These are phyloP conservation scores for Pachyseris speciosa DNA, from an alignment of 64 coral and sea anemone species.

Conservation along the genomic window DNA sequence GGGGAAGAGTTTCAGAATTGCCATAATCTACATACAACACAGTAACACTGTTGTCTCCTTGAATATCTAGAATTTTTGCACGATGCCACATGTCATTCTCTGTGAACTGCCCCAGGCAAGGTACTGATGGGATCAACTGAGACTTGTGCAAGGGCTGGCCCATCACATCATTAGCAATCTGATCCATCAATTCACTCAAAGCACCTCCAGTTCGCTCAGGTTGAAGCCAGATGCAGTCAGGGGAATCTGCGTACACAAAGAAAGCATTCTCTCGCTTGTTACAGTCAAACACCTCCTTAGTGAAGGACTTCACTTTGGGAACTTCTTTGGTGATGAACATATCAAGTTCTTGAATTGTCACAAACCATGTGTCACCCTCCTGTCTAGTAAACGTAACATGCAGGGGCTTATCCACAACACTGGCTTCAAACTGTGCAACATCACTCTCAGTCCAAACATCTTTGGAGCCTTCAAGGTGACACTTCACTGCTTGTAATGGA, in stretches of 20 bases:
- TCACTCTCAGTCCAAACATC: slow-evolving; percentile 49
- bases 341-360: slow-evolving; percentile 46
- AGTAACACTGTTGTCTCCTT: slow-evolving; percentile 6
- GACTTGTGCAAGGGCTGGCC: not conserved
- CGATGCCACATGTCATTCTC: slow-evolving; percentile 93
- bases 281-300: not conserved
- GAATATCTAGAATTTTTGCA: slow-evolving; percentile 59
- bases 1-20: slow-evolving; percentile 58
- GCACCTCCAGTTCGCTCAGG: slow-evolving; percentile 27
- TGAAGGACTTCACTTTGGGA: not conserved
- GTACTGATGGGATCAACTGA: not conserved
- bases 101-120: slow-evolving; percentile 76
- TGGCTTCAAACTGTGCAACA: slow-evolving; percentile 30
- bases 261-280: slow-evolving; percentile 24
- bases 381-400: slow-evolving; percentile 59
- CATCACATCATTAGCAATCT: slow-evolving; percentile 49
- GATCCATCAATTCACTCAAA: slow-evolving; percentile 55
- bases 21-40: slow-evolving; percentile 86
- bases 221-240: slow-evolving; percentile 62
- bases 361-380: slow-evolving; percentile 36
- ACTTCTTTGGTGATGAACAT: not conserved
- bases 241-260: slow-evolving; percentile 50
- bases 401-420: slow-evolving; percentile 56
- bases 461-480: slow-evolving; percentile 50
- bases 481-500: slow-evolving; percentile 74